Conservation (phyloP, 1,140 invertebrate genomes). For the Centruroides vittatus region DNA sequence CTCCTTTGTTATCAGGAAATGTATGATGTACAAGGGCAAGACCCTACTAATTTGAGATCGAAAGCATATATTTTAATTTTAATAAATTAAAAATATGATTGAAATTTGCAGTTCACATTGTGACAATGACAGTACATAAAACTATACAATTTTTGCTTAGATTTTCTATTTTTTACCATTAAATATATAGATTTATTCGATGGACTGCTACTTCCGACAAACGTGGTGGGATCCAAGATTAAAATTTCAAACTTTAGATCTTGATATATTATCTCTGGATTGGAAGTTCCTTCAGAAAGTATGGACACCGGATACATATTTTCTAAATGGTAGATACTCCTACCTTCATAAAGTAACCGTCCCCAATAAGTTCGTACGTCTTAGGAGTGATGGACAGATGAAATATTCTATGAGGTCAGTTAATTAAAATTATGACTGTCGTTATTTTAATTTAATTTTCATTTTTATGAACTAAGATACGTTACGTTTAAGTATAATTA, state of each 20-base stretch:
- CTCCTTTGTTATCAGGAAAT: too few relatives aligned
- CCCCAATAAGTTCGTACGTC: conserved; percentile 34
- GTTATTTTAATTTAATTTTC: too few relatives aligned
- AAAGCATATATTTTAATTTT: too few relatives aligned
- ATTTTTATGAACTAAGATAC: too few relatives aligned
- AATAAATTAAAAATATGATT: too few relatives aligned
- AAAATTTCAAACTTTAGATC: conserved; percentile 26
- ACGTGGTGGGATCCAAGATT: conserved; percentile 41
- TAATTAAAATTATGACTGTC: background rate
- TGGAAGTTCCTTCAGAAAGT: conserved; percentile 36
- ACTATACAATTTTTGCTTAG: too few relatives aligned
- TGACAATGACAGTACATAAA: too few relatives aligned
- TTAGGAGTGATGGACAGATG: conserved; percentile 29
- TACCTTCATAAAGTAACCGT: conserved; percentile 34
- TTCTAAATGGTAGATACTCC: conserved; percentile 38
- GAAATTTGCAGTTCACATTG: too few relatives aligned
- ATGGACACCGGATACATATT: conserved; percentile 50
- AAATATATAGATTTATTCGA: conserved; percentile 36
- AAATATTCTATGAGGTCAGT: conserved; percentile 32
- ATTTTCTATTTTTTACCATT: too few relatives aligned
- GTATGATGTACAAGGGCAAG: too few relatives aligned
- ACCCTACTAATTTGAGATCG: too few relatives aligned
- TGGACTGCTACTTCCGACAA: conserved; percentile 49
- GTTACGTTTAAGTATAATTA: too few relatives aligned
- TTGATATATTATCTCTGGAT: conserved; percentile 34